Evolutionary conservation across 2,797 vertebrate species (phyloP).

Genomic region (Danio tinwini): DNA sequence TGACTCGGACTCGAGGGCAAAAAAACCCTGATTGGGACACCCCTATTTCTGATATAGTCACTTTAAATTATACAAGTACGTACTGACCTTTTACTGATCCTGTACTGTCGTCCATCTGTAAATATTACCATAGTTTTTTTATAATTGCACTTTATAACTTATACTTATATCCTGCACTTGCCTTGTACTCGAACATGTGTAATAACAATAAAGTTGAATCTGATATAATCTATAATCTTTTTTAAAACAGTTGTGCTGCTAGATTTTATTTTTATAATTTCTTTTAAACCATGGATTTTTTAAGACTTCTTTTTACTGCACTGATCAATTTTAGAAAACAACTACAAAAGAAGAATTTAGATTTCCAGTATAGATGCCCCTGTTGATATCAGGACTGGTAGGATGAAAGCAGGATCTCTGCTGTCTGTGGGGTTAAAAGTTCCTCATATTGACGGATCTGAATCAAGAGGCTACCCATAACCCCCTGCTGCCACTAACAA

Average conservation of each 20-base stretch:
- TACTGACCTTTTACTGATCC: too few relatives aligned
- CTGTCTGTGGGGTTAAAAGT: constrained; percentile 49
- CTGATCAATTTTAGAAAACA: neutral
- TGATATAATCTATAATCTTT: too few relatives aligned
- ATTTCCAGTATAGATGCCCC: constrained; percentile 13
- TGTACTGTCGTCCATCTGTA: too few relatives aligned
- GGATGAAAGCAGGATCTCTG: constrained; percentile 13
- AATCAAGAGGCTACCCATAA: constrained; percentile 49
- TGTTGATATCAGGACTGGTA: constrained; percentile 3
- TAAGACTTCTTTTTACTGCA: neutral
- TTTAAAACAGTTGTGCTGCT: neutral
- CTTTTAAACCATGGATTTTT: neutral
- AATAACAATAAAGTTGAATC: too few relatives aligned
- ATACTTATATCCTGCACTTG: too few relatives aligned
- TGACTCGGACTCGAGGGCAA: too few relatives aligned
- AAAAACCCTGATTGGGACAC: too few relatives aligned
- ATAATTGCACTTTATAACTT: too few relatives aligned
- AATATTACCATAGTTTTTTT: too few relatives aligned
- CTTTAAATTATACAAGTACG: too few relatives aligned
- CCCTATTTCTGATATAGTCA: too few relatives aligned
- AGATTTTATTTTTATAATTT: neutral
- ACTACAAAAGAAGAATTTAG: neutral
- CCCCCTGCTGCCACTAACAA: constrained; percentile 32
- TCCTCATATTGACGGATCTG: constrained; percentile 33
- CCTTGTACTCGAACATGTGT: too few relatives aligned